phyloP scores from a whole-genome alignment of 2,797 vertebrate species.

The Vespertilio murinus region DNA sequence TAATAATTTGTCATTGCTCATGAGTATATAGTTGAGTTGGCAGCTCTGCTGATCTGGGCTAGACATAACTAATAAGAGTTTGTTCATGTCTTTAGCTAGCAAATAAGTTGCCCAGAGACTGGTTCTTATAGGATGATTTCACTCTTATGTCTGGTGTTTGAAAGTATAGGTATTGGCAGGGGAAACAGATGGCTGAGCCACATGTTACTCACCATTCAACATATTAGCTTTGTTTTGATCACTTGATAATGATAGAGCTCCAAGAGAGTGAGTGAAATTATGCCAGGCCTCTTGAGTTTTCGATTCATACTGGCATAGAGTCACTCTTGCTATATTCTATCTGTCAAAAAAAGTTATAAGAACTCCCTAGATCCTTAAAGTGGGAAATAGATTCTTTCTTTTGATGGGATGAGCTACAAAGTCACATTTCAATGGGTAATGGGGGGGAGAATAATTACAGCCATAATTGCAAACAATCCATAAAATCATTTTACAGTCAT shows the following conservation, averaged over 20 bases:
- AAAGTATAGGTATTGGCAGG: not conserved
- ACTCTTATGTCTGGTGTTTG: not conserved
- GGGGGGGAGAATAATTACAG: not conserved
- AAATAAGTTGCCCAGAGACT: not conserved
- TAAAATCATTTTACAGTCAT: not conserved
- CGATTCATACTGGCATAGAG: not conserved
- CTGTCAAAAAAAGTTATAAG: not conserved
- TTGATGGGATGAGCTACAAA: not conserved
- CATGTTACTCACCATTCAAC: not conserved
- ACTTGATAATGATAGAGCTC: not conserved
- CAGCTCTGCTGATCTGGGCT: not conserved
- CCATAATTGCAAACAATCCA: not conserved
- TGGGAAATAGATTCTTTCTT: not conserved
- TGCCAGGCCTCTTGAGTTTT: not conserved
- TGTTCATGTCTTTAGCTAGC: not conserved
- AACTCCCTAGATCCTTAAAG: not conserved
- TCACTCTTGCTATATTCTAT: not conserved
- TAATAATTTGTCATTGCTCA: not conserved
- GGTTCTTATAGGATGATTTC: not conserved
- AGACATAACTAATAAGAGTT: not conserved
- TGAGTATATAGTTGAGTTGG: not conserved
- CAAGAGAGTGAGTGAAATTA: not conserved
- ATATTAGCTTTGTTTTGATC: not conserved
- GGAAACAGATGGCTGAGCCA: not conserved
- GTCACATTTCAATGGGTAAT: not conserved